phyloP scores from a whole-genome alignment of 2,797 vertebrate genomes.

The Clarias pachynema region DNA sequence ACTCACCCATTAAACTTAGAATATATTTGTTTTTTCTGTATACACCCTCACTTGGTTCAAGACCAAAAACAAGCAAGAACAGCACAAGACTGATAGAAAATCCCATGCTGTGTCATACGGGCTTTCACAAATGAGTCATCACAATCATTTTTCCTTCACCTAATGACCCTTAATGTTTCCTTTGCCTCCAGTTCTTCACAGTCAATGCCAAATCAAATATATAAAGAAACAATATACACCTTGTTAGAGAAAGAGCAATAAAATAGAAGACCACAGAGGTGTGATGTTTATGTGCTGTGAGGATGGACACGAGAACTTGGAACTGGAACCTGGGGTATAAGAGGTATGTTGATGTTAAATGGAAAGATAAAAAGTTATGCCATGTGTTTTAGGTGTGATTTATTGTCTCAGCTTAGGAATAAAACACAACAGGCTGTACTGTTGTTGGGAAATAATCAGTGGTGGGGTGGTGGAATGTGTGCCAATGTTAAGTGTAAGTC shows the following conservation, averaged over 20 bases:
- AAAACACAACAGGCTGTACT: slow-evolving; percentile 1
- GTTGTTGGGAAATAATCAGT: not conserved
- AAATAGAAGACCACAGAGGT: not conserved
- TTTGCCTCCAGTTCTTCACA: not conserved
- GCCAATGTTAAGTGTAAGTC: not conserved
- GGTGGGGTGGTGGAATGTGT: not conserved
- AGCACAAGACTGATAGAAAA: not conserved
- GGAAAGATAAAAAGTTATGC: slow-evolving; percentile 1
- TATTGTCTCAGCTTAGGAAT: not conserved
- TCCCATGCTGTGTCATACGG: not conserved
- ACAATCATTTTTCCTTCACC: not conserved
- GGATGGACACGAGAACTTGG: not conserved
- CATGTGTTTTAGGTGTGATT: not conserved
- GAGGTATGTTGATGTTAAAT: not conserved
- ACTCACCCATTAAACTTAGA: slow-evolving; percentile 14
- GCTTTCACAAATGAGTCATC: slow-evolving; percentile 15
- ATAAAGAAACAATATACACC: slow-evolving; percentile 10
- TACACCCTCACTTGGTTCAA: not conserved
- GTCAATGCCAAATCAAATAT: slow-evolving; percentile 24
- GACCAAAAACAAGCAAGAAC: slow-evolving; percentile 20
- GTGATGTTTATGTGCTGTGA: not conserved
- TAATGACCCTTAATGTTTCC: slow-evolving; percentile 33
- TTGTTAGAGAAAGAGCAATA: slow-evolving; percentile 9
- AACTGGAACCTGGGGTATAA: slow-evolving; percentile 6
- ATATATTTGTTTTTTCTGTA: not conserved